A percentile compares a stretch with the other conserved stretches of the same genome.
Evolutionary conservation across 1,140 invertebrate species (phyloP).

Genomic region (Babylonia areolata): DNA sequence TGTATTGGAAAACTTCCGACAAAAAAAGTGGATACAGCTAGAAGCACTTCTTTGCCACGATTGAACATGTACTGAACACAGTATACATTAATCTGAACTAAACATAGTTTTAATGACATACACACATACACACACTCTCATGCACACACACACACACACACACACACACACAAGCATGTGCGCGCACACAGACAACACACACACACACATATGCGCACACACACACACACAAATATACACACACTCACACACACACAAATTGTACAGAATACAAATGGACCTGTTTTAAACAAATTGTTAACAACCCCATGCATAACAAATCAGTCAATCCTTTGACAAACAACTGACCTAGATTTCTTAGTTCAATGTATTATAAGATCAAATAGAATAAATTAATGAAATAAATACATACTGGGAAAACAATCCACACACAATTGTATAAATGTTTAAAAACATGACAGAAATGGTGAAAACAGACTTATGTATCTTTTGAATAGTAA

Average conservation of each 20-base stretch:
- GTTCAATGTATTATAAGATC: too few species aligned
- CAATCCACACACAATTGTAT: too few species aligned
- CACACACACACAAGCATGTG: constrained; percentile 4
- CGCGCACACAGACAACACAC: constrained; percentile 23
- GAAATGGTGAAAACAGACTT: too few species aligned
- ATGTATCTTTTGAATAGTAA: too few species aligned
- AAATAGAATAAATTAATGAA: too few species aligned
- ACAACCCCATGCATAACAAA: too few species aligned
- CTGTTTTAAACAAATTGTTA: not conserved
- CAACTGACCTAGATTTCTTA: too few species aligned
- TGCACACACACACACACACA: constrained; percentile 8
- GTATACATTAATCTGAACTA: not conserved
- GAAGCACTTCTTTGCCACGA: not conserved
- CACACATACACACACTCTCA: not conserved
- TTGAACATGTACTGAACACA: not conserved
- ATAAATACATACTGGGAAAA: too few species aligned
- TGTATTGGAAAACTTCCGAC: too few species aligned
- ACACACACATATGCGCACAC: constrained; percentile 21
- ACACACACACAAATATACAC: constrained; percentile 1
- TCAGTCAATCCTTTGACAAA: too few species aligned
- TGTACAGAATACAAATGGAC: not conserved
- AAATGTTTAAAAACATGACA: too few species aligned
- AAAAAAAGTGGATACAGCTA: too few species aligned
- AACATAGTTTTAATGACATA: not conserved
- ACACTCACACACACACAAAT: constrained; percentile 16